A percentile compares a stretch with the other conserved stretches of the same genome.
phyloP scores from a whole-genome alignment of 2,113 vertebrate species.

The Procavia capensis region DNA sequence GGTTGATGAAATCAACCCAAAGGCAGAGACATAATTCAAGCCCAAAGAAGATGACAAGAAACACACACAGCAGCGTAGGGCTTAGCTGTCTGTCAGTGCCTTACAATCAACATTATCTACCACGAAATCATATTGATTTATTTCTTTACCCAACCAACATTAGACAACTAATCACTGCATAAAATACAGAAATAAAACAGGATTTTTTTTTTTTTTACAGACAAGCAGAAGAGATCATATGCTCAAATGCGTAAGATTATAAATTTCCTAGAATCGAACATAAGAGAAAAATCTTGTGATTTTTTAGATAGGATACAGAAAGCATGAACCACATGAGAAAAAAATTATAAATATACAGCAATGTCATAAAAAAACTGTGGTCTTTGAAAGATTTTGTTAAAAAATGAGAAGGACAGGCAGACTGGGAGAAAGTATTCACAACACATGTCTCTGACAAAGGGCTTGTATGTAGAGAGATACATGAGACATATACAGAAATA shows the following conservation, averaged over 20 bases:
- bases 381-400: not conserved
- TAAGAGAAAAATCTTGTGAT: not conserved
- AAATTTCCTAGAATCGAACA: not conserved
- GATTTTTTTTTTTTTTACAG: not conserved
- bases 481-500: not conserved
- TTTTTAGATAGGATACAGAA: constrained; percentile 6
- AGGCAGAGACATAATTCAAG: not conserved
- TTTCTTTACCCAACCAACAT: constrained; percentile 12
- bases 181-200: not conserved
- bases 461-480: not conserved
- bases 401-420: not conserved
- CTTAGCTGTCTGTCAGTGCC: not conserved
- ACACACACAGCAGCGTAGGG: not conserved
- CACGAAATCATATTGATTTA: constrained; percentile 25
- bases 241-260: not conserved
- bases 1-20: not conserved
- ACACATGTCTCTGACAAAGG: not conserved
- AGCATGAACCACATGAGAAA: constrained; percentile 1
- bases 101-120: not conserved
- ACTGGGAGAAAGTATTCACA: not conserved
- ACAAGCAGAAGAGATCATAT: not conserved
- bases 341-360: not conserved
- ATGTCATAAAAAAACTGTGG: not conserved
- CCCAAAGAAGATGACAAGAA: not conserved
- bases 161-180: not conserved